phyloP scores from a whole-genome alignment of 1,140 invertebrate genomes.

The Euwallacea similis region DNA sequence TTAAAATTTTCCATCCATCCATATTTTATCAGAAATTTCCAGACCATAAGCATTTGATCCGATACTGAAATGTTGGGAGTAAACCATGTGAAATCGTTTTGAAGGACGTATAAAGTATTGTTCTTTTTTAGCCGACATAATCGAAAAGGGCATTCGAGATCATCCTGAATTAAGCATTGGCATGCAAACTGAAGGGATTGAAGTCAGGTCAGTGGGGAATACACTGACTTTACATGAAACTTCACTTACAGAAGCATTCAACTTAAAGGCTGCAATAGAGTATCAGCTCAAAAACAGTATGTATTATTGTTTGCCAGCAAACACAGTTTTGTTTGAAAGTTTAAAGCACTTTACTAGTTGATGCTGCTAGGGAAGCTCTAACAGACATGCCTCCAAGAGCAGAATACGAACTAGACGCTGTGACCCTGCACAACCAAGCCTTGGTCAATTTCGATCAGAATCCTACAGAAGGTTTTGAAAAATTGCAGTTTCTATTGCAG shows the following conservation, averaged over 20 bases:
- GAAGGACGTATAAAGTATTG: too few species aligned
- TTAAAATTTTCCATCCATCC: too few species aligned
- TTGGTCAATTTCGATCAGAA: conserved; percentile 91
- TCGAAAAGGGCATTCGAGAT: conserved; percentile 93
- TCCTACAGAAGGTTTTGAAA: conserved; percentile 93
- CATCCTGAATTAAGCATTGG: conserved; percentile 98
- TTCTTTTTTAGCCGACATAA: conserved; percentile 77
- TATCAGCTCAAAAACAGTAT: conserved; percentile 93
- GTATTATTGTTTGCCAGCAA: background rate
- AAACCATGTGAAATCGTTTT: too few species aligned
- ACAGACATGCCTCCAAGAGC: conserved; percentile 96
- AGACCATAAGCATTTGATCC: too few species aligned
- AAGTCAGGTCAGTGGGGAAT: conserved; percentile 96
- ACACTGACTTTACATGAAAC: conserved; percentile 95
- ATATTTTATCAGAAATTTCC: too few species aligned
- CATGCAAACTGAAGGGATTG: conserved; percentile 96
- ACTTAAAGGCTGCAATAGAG: conserved; percentile 97
- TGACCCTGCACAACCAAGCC: conserved; percentile 97
- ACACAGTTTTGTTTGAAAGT: background rate
- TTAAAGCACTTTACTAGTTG: conserved; percentile 60
- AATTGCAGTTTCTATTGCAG: conserved; percentile 94
- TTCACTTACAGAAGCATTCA: conserved; percentile 96
- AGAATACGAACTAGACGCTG: conserved; percentile 97
- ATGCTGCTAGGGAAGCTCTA: conserved; percentile 89
- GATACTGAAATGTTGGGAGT: too few species aligned